These are phyloP conservation scores for Heliconius sara DNA, from an alignment of 2,888 invertebrate species.

Conservation along the genomic window DNA sequence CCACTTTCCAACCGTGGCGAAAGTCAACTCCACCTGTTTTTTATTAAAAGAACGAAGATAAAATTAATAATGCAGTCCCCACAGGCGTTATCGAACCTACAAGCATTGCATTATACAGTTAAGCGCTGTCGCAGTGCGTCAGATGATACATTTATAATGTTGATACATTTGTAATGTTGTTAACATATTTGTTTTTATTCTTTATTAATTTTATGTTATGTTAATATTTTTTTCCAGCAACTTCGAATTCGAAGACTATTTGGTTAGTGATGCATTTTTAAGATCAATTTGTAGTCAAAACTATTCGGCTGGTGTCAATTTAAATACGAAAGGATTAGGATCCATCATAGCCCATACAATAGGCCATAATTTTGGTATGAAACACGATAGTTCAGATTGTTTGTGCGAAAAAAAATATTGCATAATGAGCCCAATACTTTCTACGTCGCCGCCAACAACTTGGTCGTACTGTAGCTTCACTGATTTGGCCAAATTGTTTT, in stretches of 20 bases:
- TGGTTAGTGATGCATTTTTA: not conserved
- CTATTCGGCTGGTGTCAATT: constrained; percentile 9
- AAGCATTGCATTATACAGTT: too few relatives aligned
- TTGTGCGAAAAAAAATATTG: not conserved
- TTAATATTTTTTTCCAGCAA: not conserved
- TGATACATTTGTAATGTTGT: too few relatives aligned
- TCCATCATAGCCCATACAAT: not conserved
- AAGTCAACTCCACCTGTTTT: too few relatives aligned
- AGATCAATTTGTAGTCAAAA: not conserved
- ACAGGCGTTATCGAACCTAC: too few relatives aligned
- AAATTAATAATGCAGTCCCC: too few relatives aligned
- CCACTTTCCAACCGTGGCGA: too few relatives aligned
- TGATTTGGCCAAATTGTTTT: not conserved
- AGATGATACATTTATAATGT: too few relatives aligned
- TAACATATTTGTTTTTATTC: not conserved
- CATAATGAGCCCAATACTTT: not conserved
- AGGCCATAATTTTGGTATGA: constrained; percentile 11
- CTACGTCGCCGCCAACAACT: not conserved
- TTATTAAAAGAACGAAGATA: too few relatives aligned
- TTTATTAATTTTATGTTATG: not conserved
- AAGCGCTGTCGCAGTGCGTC: too few relatives aligned
- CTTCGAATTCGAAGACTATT: not conserved
- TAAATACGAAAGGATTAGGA: not conserved
- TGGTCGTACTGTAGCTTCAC: constrained; percentile 4
- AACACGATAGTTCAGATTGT: not conserved